Base-by-base conservation (phyloP, 2,888 invertebrate species). In the Falcaria lacertinaria region DNA sequence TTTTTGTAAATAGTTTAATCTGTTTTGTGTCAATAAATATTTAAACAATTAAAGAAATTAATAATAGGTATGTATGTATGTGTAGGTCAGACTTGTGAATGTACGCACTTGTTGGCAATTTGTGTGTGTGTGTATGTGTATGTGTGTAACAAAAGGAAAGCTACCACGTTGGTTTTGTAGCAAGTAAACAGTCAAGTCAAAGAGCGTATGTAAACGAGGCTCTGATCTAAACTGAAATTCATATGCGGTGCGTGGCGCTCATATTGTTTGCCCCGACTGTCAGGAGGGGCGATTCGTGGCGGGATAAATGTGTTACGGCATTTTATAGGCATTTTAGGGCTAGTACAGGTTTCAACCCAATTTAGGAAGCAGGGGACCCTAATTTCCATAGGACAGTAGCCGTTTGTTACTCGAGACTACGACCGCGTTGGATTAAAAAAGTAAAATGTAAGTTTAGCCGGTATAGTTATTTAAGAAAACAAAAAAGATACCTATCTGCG, bases 251-350 rank as follows among this genome's bases (percentile, higher is more conserved):
- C 54, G 54, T 57, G 49, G 51, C 61, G 54, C 58, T 56, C 69
- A 69, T 70, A 76, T 74, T 77, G 78, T 74, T 67, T 62, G 62
- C 61, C 50, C 58, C 50, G 47, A 50, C 60, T 75, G 72, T 72
- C 74, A 73, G 63, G 57, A 58, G 3, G 28, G 28, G 40, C 57
- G 54, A 52, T 53, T 60, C 47, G 52, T 52, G 44, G 43, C 46
- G 43, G 54, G 54, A 58, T 58, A 54, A 61, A 60, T 58, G 57
- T 44, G 57, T 54, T 7, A 28, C 28, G 8, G 28, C 11, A 4
- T 4, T 22, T 22, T 22, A 22, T 7, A 7, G 22, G 22, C 22
- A 6, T 22, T 28, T 28, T 28, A 28, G 28, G 28, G 11, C 28
- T 28, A 19, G 19, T 19, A 6, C 19, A 19, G 19, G 6, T 6